Conservation (phyloP, 2,113 vertebrate genomes). For the Dasyprocta punctata region DNA sequence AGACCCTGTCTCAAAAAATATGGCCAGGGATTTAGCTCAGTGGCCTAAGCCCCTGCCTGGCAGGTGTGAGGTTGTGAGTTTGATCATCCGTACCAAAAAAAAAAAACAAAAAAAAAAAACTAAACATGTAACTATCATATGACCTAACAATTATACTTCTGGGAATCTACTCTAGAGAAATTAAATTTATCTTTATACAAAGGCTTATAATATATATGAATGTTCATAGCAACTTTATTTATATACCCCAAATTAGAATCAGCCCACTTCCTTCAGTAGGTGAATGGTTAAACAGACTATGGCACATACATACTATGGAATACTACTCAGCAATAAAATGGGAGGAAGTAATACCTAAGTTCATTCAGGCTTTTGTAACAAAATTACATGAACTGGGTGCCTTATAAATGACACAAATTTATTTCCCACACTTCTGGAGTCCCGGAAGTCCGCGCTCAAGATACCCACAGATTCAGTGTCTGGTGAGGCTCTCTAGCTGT, state of each 20-base stretch:
- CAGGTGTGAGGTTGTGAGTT: no score
- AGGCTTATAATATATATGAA: background rate
- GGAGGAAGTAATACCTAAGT: background rate
- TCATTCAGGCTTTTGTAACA: background rate
- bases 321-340: background rate
- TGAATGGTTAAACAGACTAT: background rate
- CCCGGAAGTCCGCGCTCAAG: background rate
- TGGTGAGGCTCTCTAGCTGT: background rate
- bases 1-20: no score
- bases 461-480: background rate
- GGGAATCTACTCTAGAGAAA: constrained; percentile 33
- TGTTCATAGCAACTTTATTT: background rate
- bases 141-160: background rate
- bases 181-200: background rate
- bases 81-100: no score
- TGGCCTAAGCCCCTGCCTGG: no score
- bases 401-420: background rate
- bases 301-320: background rate
- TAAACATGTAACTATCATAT: background rate
- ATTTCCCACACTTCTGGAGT: background rate
- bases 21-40: no score
- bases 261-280: background rate
- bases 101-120: no score
- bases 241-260: background rate
- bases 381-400: background rate